Percentiles rank a stretch among this genome's conserved stretches.
Conservation (phyloP, 2,797 vertebrate genomes). For the Sphaeramia orbicularis region DNA sequence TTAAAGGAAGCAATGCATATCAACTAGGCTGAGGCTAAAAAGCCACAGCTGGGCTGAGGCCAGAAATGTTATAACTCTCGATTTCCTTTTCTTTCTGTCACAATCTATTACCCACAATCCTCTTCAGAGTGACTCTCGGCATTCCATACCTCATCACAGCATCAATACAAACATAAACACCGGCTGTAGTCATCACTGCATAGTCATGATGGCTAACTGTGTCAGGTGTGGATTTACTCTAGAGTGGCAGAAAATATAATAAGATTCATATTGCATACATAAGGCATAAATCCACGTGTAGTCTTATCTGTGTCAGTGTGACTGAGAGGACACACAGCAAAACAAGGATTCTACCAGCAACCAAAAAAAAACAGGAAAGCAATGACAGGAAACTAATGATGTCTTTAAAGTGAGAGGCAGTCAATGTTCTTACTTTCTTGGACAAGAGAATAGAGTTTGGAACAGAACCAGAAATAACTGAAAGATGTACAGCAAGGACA, state of each 20-base stretch:
- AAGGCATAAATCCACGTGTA: conserved; percentile 17
- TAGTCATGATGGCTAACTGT: conserved; percentile 24
- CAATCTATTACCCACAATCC: conserved; percentile 69
- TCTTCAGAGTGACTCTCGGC: conserved; percentile 34
- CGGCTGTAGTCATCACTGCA: conserved; percentile 37
- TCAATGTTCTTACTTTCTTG: conserved; percentile 38
- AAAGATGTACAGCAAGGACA: conserved; percentile 56
- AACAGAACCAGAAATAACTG: conserved; percentile 43
- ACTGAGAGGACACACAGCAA: conserved; percentile 34
- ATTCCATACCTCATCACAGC: conserved; percentile 48
- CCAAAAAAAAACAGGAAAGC: conserved; percentile 1
- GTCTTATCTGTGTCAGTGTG: conserved; percentile 31
- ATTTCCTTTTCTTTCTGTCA: conserved; percentile 75
- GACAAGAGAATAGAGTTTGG: conserved; percentile 41
- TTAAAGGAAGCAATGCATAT: conserved; percentile 83
- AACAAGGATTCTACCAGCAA: conserved; percentile 36
- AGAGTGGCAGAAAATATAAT: conserved; percentile 16
- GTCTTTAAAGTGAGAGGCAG: conserved; percentile 26
- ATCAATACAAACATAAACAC: conserved; percentile 64
- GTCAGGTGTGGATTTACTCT: conserved; percentile 46
- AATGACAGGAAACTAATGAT: conserved; percentile 4
- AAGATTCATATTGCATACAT: no score
- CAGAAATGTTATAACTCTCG: conserved; percentile 66
- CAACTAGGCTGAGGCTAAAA: conserved; percentile 75
- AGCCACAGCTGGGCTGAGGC: conserved; percentile 76